Percentiles rank a stretch among this genome's conserved stretches.
These are phyloP conservation scores for Gadopsis bispinosus DNA, from an alignment of 2,797 vertebrate genomes.

Conservation along the genomic window DNA sequence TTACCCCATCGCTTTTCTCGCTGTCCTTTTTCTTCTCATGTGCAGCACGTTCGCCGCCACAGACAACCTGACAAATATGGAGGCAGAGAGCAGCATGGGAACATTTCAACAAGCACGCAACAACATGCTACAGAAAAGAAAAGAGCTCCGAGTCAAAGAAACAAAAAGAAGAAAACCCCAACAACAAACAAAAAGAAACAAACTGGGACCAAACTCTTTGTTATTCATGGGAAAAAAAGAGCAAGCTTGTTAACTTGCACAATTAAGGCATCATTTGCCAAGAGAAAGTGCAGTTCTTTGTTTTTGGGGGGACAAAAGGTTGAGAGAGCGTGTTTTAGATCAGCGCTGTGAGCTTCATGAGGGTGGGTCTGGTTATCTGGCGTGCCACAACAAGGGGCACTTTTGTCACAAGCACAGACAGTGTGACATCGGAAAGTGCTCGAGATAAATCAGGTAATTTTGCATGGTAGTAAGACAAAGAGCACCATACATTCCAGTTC, in stretches of 20 bases:
- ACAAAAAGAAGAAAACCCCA: conserved; percentile 32
- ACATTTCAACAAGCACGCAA: conserved; percentile 71
- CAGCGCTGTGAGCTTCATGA: conserved; percentile 53
- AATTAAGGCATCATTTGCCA: conserved; percentile 87
- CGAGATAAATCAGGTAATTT: conserved; percentile 81
- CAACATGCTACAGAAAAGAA: conserved; percentile 59
- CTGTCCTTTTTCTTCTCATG: conserved; percentile 34
- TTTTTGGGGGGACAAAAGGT: conserved; percentile 82
- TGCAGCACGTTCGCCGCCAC: not conserved
- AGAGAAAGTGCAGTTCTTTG: conserved; percentile 79
- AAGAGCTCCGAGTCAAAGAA: conserved; percentile 44
- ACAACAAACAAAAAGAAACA: conserved; percentile 60
- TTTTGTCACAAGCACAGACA: conserved; percentile 82
- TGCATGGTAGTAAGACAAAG: conserved; percentile 81
- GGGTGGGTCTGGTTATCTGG: conserved; percentile 73
- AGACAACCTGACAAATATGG: conserved; percentile 42
- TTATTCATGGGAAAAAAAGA: conserved; percentile 82
- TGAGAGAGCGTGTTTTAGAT: conserved; percentile 69
- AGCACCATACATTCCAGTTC: conserved; percentile 71
- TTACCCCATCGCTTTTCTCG: conserved; percentile 18
- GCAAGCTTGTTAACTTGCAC: conserved; percentile 84
- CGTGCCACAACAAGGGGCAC: conserved; percentile 79
- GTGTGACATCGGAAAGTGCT: conserved; percentile 80
- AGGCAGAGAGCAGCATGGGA: conserved; percentile 69
- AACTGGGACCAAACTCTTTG: conserved; percentile 75